Conservation (phyloP, 2,797 vertebrate species). For the Coracias cyanogaster region DNA sequence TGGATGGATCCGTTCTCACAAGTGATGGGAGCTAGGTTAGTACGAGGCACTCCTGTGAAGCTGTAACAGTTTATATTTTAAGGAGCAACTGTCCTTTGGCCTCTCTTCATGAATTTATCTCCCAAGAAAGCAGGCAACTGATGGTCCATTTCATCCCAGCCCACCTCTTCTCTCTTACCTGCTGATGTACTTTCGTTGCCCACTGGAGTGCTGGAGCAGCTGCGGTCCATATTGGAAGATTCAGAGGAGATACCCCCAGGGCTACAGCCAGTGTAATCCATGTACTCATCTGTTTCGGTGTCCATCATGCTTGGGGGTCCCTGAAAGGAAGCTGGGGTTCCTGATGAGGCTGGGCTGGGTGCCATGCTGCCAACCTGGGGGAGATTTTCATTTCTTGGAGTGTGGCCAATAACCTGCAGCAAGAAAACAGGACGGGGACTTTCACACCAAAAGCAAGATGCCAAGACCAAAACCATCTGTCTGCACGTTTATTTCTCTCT, state of each 20-base stretch:
- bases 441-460: constrained; percentile 5
- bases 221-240: constrained; percentile 97
- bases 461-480: constrained; percentile 57
- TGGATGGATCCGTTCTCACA: not conserved
- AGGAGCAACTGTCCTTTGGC: not conserved
- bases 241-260: constrained; percentile 94
- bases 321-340: constrained; percentile 76
- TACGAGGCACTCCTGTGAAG: not conserved
- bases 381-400: constrained; percentile 80
- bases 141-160: not conserved
- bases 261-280: constrained; percentile 94
- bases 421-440: not conserved
- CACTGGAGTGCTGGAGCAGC: constrained; percentile 97
- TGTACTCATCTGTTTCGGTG: constrained; percentile 93
- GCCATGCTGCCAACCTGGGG: constrained; percentile 79
- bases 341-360: constrained; percentile 77
- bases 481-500: not conserved
- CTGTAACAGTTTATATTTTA: not conserved
- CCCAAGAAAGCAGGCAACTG: not conserved
- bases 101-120: not conserved
- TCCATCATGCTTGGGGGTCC: constrained; percentile 81
- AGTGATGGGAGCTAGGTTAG: not conserved
- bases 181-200: constrained; percentile 93
- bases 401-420: constrained; percentile 80
- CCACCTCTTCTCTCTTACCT: constrained; percentile 80